Evolutionary conservation across 2,797 vertebrate species (phyloP).

Genomic region (Clarias fuscus): DNA sequence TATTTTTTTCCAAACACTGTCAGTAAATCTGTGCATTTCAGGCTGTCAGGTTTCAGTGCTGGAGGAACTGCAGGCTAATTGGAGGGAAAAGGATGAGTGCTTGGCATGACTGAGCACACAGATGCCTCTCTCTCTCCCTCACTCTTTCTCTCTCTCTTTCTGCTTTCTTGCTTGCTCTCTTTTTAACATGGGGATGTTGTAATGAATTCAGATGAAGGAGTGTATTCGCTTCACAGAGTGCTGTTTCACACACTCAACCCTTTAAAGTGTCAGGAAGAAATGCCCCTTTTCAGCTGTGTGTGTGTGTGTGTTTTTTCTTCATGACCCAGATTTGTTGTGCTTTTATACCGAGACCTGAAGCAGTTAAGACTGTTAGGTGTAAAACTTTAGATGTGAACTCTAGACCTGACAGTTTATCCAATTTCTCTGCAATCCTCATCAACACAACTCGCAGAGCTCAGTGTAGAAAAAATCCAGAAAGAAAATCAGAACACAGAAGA

Average conservation of each 20-base stretch:
- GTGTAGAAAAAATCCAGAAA: not conserved
- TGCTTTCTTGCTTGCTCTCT: not conserved
- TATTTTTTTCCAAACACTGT: not conserved
- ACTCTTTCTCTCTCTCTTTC: not conserved
- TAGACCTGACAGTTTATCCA: not conserved
- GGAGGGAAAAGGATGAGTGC: not conserved
- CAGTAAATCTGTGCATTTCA: not conserved
- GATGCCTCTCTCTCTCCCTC: not conserved
- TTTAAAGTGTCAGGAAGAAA: conserved; percentile 1
- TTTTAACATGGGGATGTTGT: not conserved
- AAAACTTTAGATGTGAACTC: not conserved
- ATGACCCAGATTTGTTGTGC: conserved; percentile 13
- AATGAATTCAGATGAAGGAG: conserved; percentile 18
- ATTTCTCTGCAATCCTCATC: not conserved
- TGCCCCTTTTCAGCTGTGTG: not conserved
- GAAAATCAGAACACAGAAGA: not conserved
- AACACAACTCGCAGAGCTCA: not conserved
- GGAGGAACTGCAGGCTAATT: conserved; percentile 17
- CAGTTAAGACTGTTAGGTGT: not conserved
- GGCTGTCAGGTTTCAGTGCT: not conserved
- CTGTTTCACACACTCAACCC: conserved; percentile 7
- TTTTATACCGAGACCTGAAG: not conserved
- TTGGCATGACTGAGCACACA: conserved; percentile 5
- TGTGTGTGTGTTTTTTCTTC: not conserved
- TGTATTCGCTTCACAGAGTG: conserved; percentile 4